These are phyloP conservation scores for Nothobranchius kuhntae DNA, from an alignment of 2,113 vertebrate species.

Conservation along the genomic window DNA sequence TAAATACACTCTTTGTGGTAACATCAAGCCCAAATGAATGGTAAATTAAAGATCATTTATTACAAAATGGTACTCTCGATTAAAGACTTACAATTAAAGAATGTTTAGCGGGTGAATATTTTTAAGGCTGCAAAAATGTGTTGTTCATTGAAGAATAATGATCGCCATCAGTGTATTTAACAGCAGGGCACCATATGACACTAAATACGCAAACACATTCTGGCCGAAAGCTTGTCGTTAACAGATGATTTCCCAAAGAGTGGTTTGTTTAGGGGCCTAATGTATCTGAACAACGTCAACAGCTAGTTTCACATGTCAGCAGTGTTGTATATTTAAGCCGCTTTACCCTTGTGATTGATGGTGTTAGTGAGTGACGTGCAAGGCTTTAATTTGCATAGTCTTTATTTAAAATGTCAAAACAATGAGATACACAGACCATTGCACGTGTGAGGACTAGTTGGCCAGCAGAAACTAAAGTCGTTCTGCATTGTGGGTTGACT, in stretches of 20 bases:
- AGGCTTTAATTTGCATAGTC: conserved; percentile 43
- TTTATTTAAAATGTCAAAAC: conserved; percentile 50
- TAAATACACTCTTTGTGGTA: conserved; percentile 10
- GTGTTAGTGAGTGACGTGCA: conserved; percentile 38
- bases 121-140: conserved; percentile 27
- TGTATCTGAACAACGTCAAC: conserved; percentile 61
- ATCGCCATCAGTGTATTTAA: conserved; percentile 40
- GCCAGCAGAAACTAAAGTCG: neutral
- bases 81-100: neutral
- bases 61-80: conserved; percentile 9
- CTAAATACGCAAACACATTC: conserved; percentile 40
- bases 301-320: conserved; percentile 64
- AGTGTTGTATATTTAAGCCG: conserved; percentile 56
- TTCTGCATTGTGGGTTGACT: conserved; percentile 2
- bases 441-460: conserved; percentile 23
- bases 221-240: conserved; percentile 49
- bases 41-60: conserved; percentile 14
- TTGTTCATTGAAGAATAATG: conserved; percentile 45
- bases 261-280: conserved; percentile 62
- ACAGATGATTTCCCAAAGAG: conserved; percentile 55
- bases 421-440: conserved; percentile 16
- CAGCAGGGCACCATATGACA: conserved; percentile 42
- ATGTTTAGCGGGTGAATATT: conserved; percentile 11
- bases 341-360: conserved; percentile 57
- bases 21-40: conserved; percentile 25